phyloP scores from a whole-genome alignment of 2,797 vertebrate genomes.

The Trichosurus vulpecula region DNA sequence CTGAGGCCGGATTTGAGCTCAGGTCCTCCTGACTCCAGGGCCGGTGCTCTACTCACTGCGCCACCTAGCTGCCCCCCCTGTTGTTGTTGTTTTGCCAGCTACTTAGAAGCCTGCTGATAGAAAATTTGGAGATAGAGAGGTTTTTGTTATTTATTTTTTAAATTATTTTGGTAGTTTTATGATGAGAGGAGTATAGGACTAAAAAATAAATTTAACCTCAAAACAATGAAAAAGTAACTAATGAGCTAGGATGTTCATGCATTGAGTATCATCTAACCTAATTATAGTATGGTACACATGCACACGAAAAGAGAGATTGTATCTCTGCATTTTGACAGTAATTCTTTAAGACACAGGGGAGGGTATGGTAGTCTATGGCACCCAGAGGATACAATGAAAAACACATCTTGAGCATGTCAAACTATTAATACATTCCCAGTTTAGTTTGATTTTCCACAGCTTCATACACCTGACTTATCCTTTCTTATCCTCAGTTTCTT shows the following conservation, averaged over 20 bases:
- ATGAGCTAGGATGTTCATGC: neutral
- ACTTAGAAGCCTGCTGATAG: neutral
- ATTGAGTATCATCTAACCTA: neutral
- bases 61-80: too few species aligned
- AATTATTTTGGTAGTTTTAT: constrained; percentile 33
- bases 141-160: neutral
- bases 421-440: neutral
- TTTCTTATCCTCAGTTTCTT: neutral
- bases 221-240: neutral
- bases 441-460: neutral
- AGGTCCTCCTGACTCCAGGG: too few species aligned
- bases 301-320: neutral
- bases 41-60: too few species aligned
- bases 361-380: neutral
- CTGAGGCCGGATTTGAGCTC: too few species aligned
- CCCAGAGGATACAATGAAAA: neutral
- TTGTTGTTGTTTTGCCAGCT: neutral
- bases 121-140: constrained; percentile 20
- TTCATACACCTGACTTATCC: neutral
- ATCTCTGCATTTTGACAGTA: neutral
- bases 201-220: constrained; percentile 35
- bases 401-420: too few species aligned
- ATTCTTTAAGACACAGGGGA: too few species aligned
- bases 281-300: neutral
- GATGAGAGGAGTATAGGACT: neutral